A percentile compares a stretch with the other conserved stretches of the same genome.
phyloP scores from a whole-genome alignment of 2,113 vertebrate species.

The Neoarius graeffei region DNA sequence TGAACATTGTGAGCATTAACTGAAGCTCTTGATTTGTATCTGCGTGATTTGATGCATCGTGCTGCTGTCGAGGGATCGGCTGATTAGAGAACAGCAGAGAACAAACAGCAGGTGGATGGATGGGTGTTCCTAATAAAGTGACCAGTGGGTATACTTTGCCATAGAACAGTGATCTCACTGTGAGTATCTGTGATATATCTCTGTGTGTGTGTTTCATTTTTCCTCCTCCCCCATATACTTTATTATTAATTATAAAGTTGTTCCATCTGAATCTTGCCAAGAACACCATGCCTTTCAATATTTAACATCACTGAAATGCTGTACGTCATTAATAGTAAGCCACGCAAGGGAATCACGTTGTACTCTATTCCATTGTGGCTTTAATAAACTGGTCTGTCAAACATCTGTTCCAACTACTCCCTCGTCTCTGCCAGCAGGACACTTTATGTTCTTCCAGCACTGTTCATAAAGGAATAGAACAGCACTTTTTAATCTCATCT shows the following conservation, averaged over 20 bases:
- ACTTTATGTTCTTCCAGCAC: background rate
- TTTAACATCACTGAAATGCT: constrained; percentile 46
- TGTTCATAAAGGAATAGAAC: background rate
- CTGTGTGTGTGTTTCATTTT: background rate
- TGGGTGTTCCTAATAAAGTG: too few relatives aligned
- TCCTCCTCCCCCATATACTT: too few relatives aligned
- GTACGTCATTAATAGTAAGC: constrained; percentile 28
- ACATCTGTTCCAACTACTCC: background rate
- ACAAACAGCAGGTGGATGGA: too few relatives aligned
- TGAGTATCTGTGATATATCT: background rate
- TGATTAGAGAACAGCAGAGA: too few relatives aligned
- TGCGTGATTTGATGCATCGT: too few relatives aligned
- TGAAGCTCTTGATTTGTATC: too few relatives aligned
- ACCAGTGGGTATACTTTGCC: background rate
- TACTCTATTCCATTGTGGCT: constrained; percentile 11
- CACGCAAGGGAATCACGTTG: background rate
- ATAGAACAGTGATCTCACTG: background rate
- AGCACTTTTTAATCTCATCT: background rate
- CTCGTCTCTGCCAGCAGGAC: background rate
- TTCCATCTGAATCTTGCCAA: background rate
- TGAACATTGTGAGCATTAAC: too few relatives aligned
- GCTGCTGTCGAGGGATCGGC: too few relatives aligned
- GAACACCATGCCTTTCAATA: constrained; percentile 20
- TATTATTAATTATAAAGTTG: background rate
- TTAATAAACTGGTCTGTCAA: constrained; percentile 18